Percentiles rank a stretch among this genome's conserved stretches.
phyloP scores from a whole-genome alignment of 2,888 invertebrate genomes.

The Drosophila mettleri region DNA sequence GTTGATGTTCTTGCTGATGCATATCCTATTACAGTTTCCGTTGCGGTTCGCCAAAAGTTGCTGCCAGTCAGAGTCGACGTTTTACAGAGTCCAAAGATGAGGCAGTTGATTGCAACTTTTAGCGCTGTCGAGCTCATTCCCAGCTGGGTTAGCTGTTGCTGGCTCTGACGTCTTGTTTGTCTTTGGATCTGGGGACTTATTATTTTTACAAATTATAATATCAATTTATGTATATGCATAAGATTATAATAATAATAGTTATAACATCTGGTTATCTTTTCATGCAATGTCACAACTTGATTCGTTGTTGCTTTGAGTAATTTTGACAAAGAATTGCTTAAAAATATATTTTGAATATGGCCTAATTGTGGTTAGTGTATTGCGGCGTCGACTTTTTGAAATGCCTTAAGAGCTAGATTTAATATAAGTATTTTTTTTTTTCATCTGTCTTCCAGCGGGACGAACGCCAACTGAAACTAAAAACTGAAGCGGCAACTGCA shows the following conservation, averaged over 20 bases:
- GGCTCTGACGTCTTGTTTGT: neutral
- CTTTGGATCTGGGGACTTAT: neutral
- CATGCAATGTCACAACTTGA: too few species aligned
- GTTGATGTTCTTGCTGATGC: constrained; percentile 29
- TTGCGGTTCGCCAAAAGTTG: constrained; percentile 38
- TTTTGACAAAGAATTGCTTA: too few species aligned
- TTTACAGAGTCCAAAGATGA: constrained; percentile 11
- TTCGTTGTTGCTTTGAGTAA: too few species aligned
- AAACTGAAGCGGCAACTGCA: constrained; percentile 9
- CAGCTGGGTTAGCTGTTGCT: neutral
- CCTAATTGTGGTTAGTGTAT: neutral
- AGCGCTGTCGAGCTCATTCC: neutral
- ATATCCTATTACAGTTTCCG: constrained; percentile 69
- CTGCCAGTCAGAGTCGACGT: constrained; percentile 13
- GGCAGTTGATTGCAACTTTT: constrained; percentile 28
- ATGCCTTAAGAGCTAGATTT: neutral
- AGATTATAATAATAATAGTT: too few species aligned
- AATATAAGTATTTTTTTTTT: constrained; percentile 6
- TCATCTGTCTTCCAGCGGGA: constrained; percentile 19
- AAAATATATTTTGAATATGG: neutral
- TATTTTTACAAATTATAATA: neutral
- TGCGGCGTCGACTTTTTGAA: neutral
- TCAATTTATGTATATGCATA: too few species aligned
- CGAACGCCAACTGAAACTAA: constrained; percentile 15
- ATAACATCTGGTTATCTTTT: too few species aligned